These are phyloP conservation scores for Phaonia tiefii DNA, from an alignment of 2,888 invertebrate species.

Conservation along the genomic window DNA sequence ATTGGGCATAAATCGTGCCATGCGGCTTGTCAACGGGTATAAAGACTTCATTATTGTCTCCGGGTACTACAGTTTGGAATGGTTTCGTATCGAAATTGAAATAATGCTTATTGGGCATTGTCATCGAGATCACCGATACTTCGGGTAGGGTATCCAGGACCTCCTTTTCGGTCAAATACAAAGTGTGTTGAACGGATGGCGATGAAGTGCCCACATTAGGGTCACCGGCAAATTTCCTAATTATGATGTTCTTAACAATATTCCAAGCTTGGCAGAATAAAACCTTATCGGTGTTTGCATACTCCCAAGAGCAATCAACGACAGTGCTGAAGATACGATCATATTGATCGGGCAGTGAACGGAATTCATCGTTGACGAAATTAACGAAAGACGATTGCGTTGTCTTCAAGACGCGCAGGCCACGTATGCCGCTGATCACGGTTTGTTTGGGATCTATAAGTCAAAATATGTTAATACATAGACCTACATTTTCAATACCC, in stretches of 20 bases:
- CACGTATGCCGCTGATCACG: slow-evolving; percentile 86
- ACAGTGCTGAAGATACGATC: slow-evolving; percentile 89
- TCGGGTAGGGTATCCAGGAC: slow-evolving; percentile 86
- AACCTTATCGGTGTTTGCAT: slow-evolving; percentile 84
- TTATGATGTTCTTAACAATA: slow-evolving; percentile 86
- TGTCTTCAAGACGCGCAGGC: slow-evolving; percentile 88
- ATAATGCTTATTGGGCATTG: slow-evolving; percentile 92
- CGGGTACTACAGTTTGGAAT: slow-evolving; percentile 85
- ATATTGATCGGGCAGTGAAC: slow-evolving; percentile 87
- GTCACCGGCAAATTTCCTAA: slow-evolving; percentile 89
- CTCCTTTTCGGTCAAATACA: slow-evolving; percentile 87
- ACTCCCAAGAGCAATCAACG: slow-evolving; percentile 88
- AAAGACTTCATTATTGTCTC: slow-evolving; percentile 86
- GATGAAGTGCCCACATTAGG: slow-evolving; percentile 87
- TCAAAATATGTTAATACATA: background rate
- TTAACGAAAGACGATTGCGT: slow-evolving; percentile 90
- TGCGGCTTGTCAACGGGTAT: slow-evolving; percentile 90
- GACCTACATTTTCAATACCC: background rate
- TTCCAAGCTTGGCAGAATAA: slow-evolving; percentile 88
- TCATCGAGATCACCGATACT: slow-evolving; percentile 87
- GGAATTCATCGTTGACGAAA: slow-evolving; percentile 89
- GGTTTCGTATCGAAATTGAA: slow-evolving; percentile 88
- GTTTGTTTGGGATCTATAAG: slow-evolving; percentile 81
- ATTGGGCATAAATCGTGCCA: slow-evolving; percentile 87
- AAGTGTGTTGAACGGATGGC: slow-evolving; percentile 89